Evolutionary conservation across 2,888 invertebrate species (phyloP).

Genomic region (Choreutis nemorana): DNA sequence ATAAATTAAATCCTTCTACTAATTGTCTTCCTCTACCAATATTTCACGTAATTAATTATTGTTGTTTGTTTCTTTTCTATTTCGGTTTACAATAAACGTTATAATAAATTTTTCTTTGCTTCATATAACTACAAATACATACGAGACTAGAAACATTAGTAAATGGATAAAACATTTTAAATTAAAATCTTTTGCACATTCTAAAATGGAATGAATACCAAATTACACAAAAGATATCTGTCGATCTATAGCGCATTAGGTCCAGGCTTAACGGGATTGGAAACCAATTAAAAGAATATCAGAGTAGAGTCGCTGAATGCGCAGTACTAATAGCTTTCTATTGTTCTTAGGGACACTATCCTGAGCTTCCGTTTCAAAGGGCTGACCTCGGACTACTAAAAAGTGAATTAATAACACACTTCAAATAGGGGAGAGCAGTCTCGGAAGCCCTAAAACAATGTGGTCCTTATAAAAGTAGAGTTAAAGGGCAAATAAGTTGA

Average conservation of each 20-base stretch:
- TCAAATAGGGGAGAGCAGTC: conserved; percentile 21
- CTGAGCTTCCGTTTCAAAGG: conserved; percentile 33
- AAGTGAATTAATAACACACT: conserved; percentile 47
- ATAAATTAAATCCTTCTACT: conserved; percentile 41
- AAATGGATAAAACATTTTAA: no score
- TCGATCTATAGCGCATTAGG: no score
- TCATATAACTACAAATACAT: no score
- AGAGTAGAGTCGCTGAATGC: conserved; percentile 24
- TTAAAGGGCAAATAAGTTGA: no score
- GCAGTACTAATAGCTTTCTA: conserved; percentile 42
- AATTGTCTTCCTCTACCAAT: conserved; percentile 42
- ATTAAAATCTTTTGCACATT: no score
- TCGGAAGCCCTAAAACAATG: conserved; percentile 4
- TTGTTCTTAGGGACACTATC: conserved; percentile 51
- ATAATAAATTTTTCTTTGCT: no score
- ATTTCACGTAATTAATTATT: no score
- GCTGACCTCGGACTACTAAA: conserved; percentile 33
- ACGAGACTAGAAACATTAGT: no score
- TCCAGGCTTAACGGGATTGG: conserved; percentile 14
- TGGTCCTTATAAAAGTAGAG: not conserved
- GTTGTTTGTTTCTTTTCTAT: no score
- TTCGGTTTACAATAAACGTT: no score
- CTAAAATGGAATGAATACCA: no score
- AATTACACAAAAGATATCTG: no score
- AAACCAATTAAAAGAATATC: conserved; percentile 49